A percentile compares a stretch with the other conserved stretches of the same genome.
Conservation (phyloP, 2,113 vertebrate genomes). For the Grantiella picta region DNA sequence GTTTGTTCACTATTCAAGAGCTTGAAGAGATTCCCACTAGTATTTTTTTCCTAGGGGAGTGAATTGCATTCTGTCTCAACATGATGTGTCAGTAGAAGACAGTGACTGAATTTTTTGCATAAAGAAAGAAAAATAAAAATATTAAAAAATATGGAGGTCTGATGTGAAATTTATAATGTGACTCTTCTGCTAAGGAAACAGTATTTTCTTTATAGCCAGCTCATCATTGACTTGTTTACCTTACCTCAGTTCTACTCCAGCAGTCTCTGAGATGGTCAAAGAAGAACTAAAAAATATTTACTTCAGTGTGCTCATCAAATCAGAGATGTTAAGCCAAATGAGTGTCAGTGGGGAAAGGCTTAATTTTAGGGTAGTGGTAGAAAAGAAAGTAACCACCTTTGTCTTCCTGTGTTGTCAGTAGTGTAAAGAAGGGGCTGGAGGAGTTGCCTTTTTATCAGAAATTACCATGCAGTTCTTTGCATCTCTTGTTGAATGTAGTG, state of each 20-base stretch:
- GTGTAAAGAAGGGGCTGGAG: neutral
- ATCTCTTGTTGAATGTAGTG: neutral
- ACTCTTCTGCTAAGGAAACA: neutral
- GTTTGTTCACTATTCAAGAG: neutral
- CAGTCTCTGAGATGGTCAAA: conserved; percentile 80
- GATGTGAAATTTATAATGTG: neutral
- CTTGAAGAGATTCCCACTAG: neutral
- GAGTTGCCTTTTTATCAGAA: conserved; percentile 13
- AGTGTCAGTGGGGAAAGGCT: conserved; percentile 50
- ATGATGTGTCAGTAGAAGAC: neutral
- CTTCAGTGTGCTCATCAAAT: conserved; percentile 85
- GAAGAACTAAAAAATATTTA: conserved; percentile 86
- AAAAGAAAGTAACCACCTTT: neutral
- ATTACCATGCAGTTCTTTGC: neutral
- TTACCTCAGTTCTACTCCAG: conserved; percentile 75
- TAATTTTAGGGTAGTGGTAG: conserved; percentile 2
- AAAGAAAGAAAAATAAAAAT: neutral
- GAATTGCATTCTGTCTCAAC: neutral
- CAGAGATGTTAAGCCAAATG: conserved; percentile 84
- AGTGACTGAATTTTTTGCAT: neutral
- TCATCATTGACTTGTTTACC: conserved; percentile 82
- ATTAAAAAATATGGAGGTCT: neutral
- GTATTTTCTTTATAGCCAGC: conserved; percentile 69
- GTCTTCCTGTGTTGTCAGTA: neutral
- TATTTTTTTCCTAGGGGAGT: neutral